Percentiles rank a stretch among this genome's conserved stretches.
phyloP scores from a whole-genome alignment of 2,888 invertebrate species.

The Hemicrepidius hirtus region DNA sequence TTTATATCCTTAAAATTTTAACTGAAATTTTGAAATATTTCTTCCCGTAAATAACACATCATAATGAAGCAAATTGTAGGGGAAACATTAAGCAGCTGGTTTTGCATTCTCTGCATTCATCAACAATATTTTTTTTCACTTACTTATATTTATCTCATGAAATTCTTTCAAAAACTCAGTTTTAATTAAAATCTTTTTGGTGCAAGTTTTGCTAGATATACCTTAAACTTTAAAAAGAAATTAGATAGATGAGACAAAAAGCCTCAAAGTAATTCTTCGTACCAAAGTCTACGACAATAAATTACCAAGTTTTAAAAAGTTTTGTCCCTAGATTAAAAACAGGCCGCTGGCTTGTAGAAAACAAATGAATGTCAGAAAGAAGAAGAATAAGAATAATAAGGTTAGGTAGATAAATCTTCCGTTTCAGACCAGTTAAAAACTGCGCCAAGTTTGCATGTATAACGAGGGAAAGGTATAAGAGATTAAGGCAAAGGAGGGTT shows the following conservation, averaged over 20 bases:
- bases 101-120: neutral
- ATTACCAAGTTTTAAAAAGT: conserved; percentile 70
- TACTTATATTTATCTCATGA: neutral
- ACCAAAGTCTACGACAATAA: conserved; percentile 62
- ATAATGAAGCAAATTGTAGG: neutral
- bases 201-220: conserved; percentile 39
- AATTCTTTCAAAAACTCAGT: neutral
- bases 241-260: conserved; percentile 50
- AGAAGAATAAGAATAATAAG: conserved; percentile 71
- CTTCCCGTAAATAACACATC: conserved; percentile 1
- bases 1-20: conserved; percentile 41
- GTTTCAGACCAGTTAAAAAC: conserved; percentile 47
- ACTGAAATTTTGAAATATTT: conserved; percentile 32
- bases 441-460: conserved; percentile 20
- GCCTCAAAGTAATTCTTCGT: conserved; percentile 48
- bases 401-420: conserved; percentile 70
- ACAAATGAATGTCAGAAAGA: conserved; percentile 71
- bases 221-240: conserved; percentile 44
- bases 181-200: conserved; percentile 31
- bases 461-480: conserved; percentile 9
- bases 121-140: neutral
- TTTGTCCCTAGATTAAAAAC: conserved; percentile 71
- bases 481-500: neutral
- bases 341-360: conserved; percentile 71
- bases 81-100: neutral